Conservation (phyloP, 2,888 invertebrate species). For the Cylindroiulus punctatus region DNA sequence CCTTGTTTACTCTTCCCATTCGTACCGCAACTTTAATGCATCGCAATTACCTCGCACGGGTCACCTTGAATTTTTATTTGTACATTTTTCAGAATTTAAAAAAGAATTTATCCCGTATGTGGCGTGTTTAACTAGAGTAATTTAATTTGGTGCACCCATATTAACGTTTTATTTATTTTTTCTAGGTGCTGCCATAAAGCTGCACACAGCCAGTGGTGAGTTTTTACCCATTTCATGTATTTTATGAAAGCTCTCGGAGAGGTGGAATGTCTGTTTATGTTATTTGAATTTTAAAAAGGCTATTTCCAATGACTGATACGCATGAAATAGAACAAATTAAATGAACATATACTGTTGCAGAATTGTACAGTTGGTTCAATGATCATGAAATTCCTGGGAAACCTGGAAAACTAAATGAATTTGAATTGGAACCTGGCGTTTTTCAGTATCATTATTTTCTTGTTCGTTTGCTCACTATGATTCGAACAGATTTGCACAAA, state of each 20-base stretch:
- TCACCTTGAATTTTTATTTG: conserved; percentile 29
- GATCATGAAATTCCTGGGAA: too few relatives aligned
- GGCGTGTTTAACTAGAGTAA: neutral
- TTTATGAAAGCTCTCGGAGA: neutral
- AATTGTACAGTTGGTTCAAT: too few relatives aligned
- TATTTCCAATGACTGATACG: too few relatives aligned
- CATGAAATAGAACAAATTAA: too few relatives aligned
- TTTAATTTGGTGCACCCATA: conserved; percentile 8
- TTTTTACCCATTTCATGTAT: neutral
- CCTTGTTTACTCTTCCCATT: conserved; percentile 7
- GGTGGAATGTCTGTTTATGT: too few relatives aligned
- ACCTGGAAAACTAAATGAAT: too few relatives aligned
- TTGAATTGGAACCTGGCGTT: too few relatives aligned
- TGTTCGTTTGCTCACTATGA: too few relatives aligned
- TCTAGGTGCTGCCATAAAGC: neutral
- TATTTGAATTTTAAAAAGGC: too few relatives aligned
- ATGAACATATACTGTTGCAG: too few relatives aligned
- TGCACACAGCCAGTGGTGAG: neutral
- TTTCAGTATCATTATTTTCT: too few relatives aligned
- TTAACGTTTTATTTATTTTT: neutral
- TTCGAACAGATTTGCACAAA: too few relatives aligned
- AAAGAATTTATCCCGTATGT: conserved; percentile 1
- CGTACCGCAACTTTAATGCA: neutral
- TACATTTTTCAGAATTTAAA: neutral
- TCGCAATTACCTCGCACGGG: neutral